Evolutionary conservation across 2,888 invertebrate genomes (phyloP).

Genomic region (Nymphalis polychloros): DNA sequence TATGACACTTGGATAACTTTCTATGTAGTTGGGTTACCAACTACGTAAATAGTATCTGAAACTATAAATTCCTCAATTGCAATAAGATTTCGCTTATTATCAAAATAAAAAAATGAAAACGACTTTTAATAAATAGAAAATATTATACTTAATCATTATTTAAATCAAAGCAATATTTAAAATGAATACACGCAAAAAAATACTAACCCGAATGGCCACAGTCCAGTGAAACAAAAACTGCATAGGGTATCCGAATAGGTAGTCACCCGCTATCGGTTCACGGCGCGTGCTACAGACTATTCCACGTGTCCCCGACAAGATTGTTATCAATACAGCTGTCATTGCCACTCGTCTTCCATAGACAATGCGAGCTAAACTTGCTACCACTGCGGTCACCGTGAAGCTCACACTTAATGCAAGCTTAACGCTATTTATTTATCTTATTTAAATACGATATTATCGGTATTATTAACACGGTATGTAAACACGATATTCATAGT

Average conservation of each 20-base stretch:
- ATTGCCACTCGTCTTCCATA: conserved; percentile 50
- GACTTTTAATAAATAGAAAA: too few species aligned
- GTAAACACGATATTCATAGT: too few species aligned
- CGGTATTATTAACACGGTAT: too few species aligned
- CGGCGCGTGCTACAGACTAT: conserved; percentile 45
- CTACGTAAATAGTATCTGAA: too few species aligned
- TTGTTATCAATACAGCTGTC: conserved; percentile 65
- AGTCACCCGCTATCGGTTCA: conserved; percentile 29
- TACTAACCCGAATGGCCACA: conserved; percentile 12
- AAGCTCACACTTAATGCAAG: neutral
- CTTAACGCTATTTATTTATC: too few species aligned
- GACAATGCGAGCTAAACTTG: conserved; percentile 38
- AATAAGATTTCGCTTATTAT: too few species aligned
- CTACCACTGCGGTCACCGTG: conserved; percentile 8
- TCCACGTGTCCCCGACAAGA: conserved; percentile 54
- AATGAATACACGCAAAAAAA: neutral
- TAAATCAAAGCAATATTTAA: conserved; percentile 1
- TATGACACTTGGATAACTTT: too few species aligned
- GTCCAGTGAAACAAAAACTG: conserved; percentile 34
- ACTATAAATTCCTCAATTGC: too few species aligned
- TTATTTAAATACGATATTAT: too few species aligned
- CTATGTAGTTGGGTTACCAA: too few species aligned
- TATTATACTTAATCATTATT: neutral
- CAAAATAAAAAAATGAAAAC: too few species aligned
- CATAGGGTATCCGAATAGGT: conserved; percentile 24